Evolutionary conservation across 2,888 invertebrate genomes (phyloP).

Genomic region (Epinotia nisella): DNA sequence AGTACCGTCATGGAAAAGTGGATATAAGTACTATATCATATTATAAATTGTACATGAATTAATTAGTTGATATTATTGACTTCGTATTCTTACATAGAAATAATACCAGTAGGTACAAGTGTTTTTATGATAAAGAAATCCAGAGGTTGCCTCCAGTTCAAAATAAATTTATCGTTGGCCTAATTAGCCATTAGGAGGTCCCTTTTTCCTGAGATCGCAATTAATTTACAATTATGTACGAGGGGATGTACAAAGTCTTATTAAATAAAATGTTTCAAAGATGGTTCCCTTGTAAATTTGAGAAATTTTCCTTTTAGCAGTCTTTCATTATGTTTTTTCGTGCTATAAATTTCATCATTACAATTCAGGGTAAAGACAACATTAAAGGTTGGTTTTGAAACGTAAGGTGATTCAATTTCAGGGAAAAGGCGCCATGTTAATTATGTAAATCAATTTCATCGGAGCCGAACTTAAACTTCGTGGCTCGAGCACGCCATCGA

Average conservation of each 20-base stretch:
- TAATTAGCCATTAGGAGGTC: slow-evolving; percentile 64
- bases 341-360: slow-evolving; percentile 31
- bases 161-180: slow-evolving; percentile 74
- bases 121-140: slow-evolving; percentile 48
- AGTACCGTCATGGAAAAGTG: too few species aligned
- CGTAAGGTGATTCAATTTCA: slow-evolving; percentile 1
- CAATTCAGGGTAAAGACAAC: slow-evolving; percentile 10
- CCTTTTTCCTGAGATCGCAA: slow-evolving; percentile 61
- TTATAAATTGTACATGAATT: too few species aligned
- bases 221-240: slow-evolving; percentile 81
- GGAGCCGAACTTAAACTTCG: slow-evolving; percentile 14
- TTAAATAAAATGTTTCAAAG: slow-evolving; percentile 79
- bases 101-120: too few species aligned
- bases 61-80: too few species aligned
- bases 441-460: slow-evolving; percentile 39
- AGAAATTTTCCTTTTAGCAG: slow-evolving; percentile 64
- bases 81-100: too few species aligned
- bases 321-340: slow-evolving; percentile 57
- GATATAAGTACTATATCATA: too few species aligned
- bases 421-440: slow-evolving; percentile 7
- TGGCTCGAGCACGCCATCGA: slow-evolving; percentile 41
- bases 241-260: slow-evolving; percentile 74
- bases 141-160: slow-evolving; percentile 52
- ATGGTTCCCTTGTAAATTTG: slow-evolving; percentile 64
- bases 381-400: slow-evolving; percentile 26